These are phyloP conservation scores for Gopherus evgoodei DNA, from an alignment of 2,113 vertebrate genomes.

Conservation along the genomic window DNA sequence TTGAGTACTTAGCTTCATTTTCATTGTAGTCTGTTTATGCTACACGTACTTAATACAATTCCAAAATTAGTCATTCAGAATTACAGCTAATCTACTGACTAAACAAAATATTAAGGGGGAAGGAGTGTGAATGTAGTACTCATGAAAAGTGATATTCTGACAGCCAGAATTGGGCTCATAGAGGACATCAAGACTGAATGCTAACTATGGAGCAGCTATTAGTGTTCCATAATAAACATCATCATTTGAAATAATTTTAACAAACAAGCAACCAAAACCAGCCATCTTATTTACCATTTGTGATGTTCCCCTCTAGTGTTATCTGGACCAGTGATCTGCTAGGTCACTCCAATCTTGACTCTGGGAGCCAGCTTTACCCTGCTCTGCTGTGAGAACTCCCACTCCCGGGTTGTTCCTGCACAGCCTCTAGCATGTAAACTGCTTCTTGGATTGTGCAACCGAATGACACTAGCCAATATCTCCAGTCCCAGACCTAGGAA, in stretches of 20 bases:
- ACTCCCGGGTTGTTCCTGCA: too few relatives aligned
- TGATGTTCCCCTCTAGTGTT: too few relatives aligned
- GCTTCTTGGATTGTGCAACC: too few relatives aligned
- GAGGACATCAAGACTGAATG: not conserved
- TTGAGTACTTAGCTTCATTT: slow-evolving; percentile 6
- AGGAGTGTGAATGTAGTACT: not conserved
- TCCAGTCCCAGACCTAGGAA: too few relatives aligned
- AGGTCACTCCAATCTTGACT: too few relatives aligned
- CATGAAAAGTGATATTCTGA: not conserved
- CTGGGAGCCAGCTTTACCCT: too few relatives aligned
- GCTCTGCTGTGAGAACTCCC: too few relatives aligned
- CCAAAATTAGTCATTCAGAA: not conserved
- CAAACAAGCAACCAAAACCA: not conserved
- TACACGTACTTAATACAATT: not conserved
- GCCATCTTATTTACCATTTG: not conserved
- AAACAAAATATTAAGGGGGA: slow-evolving; percentile 6
- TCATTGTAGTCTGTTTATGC: not conserved
- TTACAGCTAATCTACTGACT: not conserved
- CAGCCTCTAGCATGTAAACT: too few relatives aligned
- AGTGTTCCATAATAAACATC: not conserved
- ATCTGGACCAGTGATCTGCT: too few relatives aligned
- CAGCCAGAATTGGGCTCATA: not conserved
- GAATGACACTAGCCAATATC: too few relatives aligned
- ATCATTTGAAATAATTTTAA: not conserved
- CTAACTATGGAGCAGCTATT: not conserved